Evolutionary conservation across 2,113 vertebrate genomes (phyloP), one percentile per base, ranked within the genome.

Genomic region (Neofelis nebulosa): DNA sequence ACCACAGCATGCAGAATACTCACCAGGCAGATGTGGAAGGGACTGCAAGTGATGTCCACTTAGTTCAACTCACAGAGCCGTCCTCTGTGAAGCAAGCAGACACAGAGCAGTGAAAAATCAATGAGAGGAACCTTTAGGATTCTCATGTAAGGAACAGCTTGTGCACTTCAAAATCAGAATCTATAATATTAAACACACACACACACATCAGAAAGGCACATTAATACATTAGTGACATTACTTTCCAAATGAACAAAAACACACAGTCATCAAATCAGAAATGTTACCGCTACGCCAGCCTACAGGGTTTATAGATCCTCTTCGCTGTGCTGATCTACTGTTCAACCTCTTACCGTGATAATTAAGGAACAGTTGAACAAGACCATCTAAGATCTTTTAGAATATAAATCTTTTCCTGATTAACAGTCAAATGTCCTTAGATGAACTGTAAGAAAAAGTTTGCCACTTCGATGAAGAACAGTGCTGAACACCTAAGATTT

Each of bases 1-100:
- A 3, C 74, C 14, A 27, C 15, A 23, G 1, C 15, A 14, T 27
- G 16, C 45, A 71, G 52, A 14, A 76, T 81, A 98, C 98, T 97
- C 82, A 98, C 98, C 80, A 48, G 94, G 41, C 18, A 21, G 76
- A 80, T 86, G 86, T 38, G 80, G 83, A 66, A 31, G 2, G 23
- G 74, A 71, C 7, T 8, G 31, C 71, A 4, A 55, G n/a, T 33
- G 87, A 80, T 0, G 38, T 79, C 92, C 27, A 31, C 69, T 87
- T 48, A 18, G 38, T 90, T 90, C 78, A 48, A 52, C 31, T 38
- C 66, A 57, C 80, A 4, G 66, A 0, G 0, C 31, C 1, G 48
- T 31, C 82, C 66, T 66, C 97, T 98, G 92, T 61, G 74, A 92
- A 97, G 63, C 27, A 91, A 97, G 9, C 15, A 97, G 52, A 76